phyloP scores from a whole-genome alignment of 2,888 invertebrate genomes.

The Agelastica alni region DNA sequence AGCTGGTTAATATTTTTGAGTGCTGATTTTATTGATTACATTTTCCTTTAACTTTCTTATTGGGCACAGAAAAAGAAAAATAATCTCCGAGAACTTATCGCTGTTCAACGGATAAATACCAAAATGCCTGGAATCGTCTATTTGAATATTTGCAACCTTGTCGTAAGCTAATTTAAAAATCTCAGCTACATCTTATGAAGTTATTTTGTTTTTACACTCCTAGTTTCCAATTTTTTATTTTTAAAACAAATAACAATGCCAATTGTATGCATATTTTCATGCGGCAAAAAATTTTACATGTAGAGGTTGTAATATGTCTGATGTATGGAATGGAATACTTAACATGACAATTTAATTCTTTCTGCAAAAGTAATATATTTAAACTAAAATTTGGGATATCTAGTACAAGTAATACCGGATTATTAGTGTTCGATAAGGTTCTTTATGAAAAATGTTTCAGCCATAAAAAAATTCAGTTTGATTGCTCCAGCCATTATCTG shows the following conservation, averaged over 20 bases:
- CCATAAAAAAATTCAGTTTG: background rate
- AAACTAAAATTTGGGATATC: background rate
- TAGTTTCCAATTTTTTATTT: background rate
- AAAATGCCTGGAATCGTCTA: too few species aligned
- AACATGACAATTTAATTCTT: background rate
- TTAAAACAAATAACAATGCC: background rate
- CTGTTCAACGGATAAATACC: too few species aligned
- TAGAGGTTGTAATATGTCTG: background rate
- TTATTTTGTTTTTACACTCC: background rate
- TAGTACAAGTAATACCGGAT: background rate
- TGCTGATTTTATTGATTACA: too few species aligned
- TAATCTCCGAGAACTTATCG: too few species aligned
- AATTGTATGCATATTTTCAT: background rate
- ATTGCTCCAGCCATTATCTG: slow-evolving; percentile 1
- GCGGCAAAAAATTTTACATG: too few species aligned
- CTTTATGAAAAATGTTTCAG: too few species aligned
- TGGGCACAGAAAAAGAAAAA: background rate
- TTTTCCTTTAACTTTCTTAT: too few species aligned
- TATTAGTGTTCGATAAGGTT: background rate
- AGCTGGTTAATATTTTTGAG: too few species aligned
- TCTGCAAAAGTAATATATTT: background rate
- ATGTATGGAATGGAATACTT: background rate
- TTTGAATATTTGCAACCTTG: background rate
- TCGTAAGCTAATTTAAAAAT: background rate
- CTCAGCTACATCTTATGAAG: background rate